Evolutionary conservation across 1,140 invertebrate genomes (phyloP).

Genomic region (Nylanderia fulva): DNA sequence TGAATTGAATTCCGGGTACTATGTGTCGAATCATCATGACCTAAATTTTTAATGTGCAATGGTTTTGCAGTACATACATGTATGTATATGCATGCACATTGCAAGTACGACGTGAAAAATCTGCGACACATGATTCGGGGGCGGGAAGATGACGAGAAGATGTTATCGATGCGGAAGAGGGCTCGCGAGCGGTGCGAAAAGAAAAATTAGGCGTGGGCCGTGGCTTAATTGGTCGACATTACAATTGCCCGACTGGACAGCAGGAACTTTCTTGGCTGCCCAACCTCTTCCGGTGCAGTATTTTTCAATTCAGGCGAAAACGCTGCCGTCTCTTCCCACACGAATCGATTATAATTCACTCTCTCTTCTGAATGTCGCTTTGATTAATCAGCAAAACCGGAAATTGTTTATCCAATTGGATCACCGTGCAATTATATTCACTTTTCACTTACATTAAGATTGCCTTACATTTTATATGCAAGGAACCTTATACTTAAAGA

Average conservation of each 20-base stretch:
- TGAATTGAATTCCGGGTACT: background rate
- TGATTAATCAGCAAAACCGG: background rate
- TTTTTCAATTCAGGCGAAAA: conserved; percentile 67
- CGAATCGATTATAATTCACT: conserved; percentile 33
- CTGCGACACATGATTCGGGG: conserved; percentile 14
- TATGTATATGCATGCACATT: background rate
- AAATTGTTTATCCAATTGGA: background rate
- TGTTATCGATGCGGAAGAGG: conserved; percentile 70
- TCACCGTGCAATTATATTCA: background rate
- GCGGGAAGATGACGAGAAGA: conserved; percentile 55
- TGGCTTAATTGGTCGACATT: conserved; percentile 72
- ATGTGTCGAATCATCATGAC: background rate
- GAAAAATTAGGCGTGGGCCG: conserved; percentile 71
- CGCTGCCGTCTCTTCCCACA: conserved; percentile 63
- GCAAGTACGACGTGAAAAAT: background rate
- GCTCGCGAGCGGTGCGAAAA: conserved; percentile 41
- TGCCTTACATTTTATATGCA: background rate
- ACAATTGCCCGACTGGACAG: conserved; percentile 66
- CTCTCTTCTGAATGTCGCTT: conserved; percentile 2
- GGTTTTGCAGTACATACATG: too few relatives aligned
- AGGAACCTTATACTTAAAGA: background rate
- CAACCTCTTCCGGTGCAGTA: conserved; percentile 71
- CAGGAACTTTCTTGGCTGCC: conserved; percentile 71
- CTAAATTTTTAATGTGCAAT: background rate
- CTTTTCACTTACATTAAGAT: background rate